Evolutionary conservation across 2,113 vertebrate species (phyloP), one percentile per base, ranked within the genome.

Genomic region (Rhinolophus ferrumequinum): DNA sequence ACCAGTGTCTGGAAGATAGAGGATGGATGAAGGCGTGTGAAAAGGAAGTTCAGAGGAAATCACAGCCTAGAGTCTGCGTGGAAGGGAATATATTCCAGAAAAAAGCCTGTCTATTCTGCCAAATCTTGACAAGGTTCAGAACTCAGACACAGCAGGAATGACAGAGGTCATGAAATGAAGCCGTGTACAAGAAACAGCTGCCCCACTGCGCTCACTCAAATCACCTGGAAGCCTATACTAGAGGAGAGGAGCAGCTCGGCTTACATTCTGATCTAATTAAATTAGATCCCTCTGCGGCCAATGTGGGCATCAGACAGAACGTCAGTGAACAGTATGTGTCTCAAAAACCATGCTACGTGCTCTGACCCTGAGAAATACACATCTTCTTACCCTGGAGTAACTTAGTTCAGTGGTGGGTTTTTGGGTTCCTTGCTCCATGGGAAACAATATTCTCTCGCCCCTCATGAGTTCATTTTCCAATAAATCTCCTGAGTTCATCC

Each of bases 401-500:
- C 54, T 70, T 66, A 58, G 80, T 50, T 81, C 84, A 75, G 72
- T 58, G 44, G 82, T 52, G 47, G 47, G 66, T n/a, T 76, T 82
- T 18, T 15, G 22, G 69, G 73, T 56, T 81, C 41, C 90, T 86
- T n/a, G 33, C 72, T 83, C 70, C 9, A 1, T 28, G 94, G 77
- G 92, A 89, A 94, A 76, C 60, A 72, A 1, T 41, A 18, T 5
- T 72, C 58, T 4, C 47, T 50, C 11, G 18, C 56, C 80, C 80
- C 94, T 60, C 56, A 47, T 47, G 38, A 94, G 56, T 52, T 92
- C 84, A 69, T 44, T 92, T 50, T 94, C 52, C 84, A 52, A 80
- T 47, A 62, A 95, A 11, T 72, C 69, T 69, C 8, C 7, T 44
- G 47, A 79, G 5, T 83, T 9, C 18, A 15, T 35, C 60, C 19